These are phyloP conservation scores for Lathamus discolor DNA, from an alignment of 2,113 vertebrate genomes.

Conservation along the genomic window DNA sequence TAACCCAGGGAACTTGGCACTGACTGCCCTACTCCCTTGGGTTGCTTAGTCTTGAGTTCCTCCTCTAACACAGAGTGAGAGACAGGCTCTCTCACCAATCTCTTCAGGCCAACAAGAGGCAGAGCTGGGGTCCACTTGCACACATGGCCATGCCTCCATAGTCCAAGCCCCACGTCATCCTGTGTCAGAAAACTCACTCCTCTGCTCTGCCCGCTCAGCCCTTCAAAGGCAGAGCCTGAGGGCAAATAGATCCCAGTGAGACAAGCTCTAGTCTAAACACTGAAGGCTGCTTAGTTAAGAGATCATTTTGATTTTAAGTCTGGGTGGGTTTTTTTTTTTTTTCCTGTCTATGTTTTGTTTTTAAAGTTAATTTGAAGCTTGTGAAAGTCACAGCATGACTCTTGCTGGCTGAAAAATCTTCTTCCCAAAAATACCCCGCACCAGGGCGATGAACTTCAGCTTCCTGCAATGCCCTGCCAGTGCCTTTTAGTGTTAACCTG, in stretches of 20 bases:
- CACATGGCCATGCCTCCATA: rapidly evolving
- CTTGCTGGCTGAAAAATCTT: neutral
- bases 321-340: neutral
- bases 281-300: neutral
- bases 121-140: rapidly evolving
- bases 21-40: rapidly evolving
- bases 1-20: neutral
- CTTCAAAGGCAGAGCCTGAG: conserved; percentile 21
- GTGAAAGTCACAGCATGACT: neutral
- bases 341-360: conserved; percentile 47
- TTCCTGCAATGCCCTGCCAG: neutral
- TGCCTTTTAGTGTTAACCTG: neutral
- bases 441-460: neutral
- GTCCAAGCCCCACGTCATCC: neutral
- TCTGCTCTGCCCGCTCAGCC: neutral
- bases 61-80: rapidly evolving
- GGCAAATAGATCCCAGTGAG: neutral
- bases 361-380: neutral
- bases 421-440: neutral
- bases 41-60: neutral
- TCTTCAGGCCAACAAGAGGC: neutral
- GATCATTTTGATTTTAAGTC: neutral
- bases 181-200: neutral
- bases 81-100: neutral
- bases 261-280: neutral